Evolutionary conservation across 2,888 invertebrate genomes (phyloP).

Genomic region (Acanthosepion esculentum): DNA sequence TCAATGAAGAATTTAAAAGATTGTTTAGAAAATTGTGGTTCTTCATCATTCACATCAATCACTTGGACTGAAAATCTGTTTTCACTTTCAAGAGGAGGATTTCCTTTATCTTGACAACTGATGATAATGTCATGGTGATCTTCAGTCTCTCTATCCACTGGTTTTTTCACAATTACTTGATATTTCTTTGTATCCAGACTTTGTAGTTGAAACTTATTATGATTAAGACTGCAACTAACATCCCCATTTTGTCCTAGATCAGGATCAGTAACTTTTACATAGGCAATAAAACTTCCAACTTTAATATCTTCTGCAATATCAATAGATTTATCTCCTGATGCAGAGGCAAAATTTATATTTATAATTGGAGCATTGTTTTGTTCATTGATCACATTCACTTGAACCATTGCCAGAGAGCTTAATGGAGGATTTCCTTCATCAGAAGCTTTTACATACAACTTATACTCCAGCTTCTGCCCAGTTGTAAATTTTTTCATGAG

Average conservation of each 20-base stretch:
- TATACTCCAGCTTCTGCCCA: not conserved
- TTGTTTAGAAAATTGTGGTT: slow-evolving; percentile 4
- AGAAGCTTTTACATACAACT: not conserved
- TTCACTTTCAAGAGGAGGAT: slow-evolving; percentile 24
- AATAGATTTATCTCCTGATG: not conserved
- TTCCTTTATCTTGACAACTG: slow-evolving; percentile 36
- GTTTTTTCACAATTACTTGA: slow-evolving; percentile 35
- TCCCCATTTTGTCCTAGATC: slow-evolving; percentile 38
- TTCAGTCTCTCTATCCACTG: slow-evolving; percentile 35
- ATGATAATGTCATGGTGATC: slow-evolving; percentile 39
- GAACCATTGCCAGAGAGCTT: slow-evolving; percentile 24
- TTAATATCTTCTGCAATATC: slow-evolving; percentile 23
- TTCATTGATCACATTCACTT: slow-evolving; percentile 34
- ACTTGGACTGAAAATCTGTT: slow-evolving; percentile 40
- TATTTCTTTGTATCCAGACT: slow-evolving; percentile 44
- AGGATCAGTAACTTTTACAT: slow-evolving; percentile 38
- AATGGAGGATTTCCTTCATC: slow-evolving; percentile 42
- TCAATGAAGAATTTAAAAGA: slow-evolving; percentile 25
- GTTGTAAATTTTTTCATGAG: not conserved
- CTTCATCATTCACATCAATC: slow-evolving; percentile 42
- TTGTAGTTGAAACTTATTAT: slow-evolving; percentile 25
- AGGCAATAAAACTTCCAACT: slow-evolving; percentile 37
- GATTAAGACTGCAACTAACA: slow-evolving; percentile 35
- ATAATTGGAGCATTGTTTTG: slow-evolving; percentile 39
- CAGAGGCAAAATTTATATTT: slow-evolving; percentile 44